Conservation (phyloP, 2,888 invertebrate species). For the Drosophila paramelanica region DNA sequence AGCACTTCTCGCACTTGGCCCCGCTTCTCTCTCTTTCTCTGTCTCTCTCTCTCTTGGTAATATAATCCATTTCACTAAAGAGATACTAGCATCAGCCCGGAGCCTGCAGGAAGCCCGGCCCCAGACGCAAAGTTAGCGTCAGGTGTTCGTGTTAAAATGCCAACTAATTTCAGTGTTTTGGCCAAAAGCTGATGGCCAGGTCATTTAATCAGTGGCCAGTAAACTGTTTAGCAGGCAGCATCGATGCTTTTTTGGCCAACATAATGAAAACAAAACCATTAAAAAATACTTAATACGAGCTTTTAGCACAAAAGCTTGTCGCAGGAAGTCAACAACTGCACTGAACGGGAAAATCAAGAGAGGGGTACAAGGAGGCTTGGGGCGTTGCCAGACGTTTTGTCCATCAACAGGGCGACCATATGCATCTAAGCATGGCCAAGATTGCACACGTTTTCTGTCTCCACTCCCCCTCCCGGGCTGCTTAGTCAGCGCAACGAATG, state of each 20-base stretch:
- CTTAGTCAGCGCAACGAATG: conserved; percentile 75
- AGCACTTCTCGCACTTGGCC: conserved; percentile 3
- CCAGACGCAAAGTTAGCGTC: conserved; percentile 52
- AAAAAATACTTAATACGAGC: conserved; percentile 61
- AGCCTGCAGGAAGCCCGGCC: conserved; percentile 49
- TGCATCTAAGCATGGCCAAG: conserved; percentile 57
- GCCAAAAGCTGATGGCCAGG: conserved; percentile 53
- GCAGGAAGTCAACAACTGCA: conserved; percentile 60
- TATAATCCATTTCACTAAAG: conserved; percentile 73
- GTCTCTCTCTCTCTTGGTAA: conserved; percentile 30
- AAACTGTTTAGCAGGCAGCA: conserved; percentile 44
- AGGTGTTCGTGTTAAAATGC: conserved; percentile 82
- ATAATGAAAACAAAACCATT: conserved; percentile 75
- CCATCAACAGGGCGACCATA: conserved; percentile 28
- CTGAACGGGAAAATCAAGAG: too few relatives aligned
- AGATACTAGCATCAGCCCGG: conserved; percentile 53
- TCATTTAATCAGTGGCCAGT: conserved; percentile 71
- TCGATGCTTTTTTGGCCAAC: conserved; percentile 38
- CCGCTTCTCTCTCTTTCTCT: too few relatives aligned
- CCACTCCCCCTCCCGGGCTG: conserved; percentile 5
- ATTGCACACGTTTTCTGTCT: conserved; percentile 57
- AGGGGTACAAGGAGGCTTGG: background rate
- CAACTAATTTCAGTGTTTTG: conserved; percentile 79
- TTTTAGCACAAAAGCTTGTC: conserved; percentile 64
- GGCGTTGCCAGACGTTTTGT: conserved; percentile 59